Base-by-base conservation (phyloP, 2,888 invertebrate genomes). In the Laothoe populi region DNA sequence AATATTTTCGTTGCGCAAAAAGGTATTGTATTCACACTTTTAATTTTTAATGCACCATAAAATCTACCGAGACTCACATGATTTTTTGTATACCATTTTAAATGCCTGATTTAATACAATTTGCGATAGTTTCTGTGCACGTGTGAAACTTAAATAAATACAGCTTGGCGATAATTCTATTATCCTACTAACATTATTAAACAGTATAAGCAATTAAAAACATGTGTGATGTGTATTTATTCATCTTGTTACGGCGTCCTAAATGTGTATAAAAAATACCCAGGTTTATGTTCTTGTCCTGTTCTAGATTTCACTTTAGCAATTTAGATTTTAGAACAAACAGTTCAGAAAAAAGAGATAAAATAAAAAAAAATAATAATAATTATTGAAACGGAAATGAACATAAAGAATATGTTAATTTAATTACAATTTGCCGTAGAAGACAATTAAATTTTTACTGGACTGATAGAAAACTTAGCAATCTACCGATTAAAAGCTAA, bases 121-220 rank as follows among this genome's bases (percentile, higher is more conserved):
- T 48, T 49, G 31, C 49, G 31, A 31, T 49, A 53, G 35, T 53
- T 35, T 35, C 19, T 35, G 53, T 53, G 35, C 31, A 48, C 26
- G 46, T 60, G 23, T 13, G n/a, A 59, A 16, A 49, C 48, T 40
- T 40, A 60, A 48, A 46, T 59, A 59, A 59, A 49, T 45, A 24
- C n/a, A 53, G 42, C 40, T 16, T 23, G 19, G 26, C 53, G 4
- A 53, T 60, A 60, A 60, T 42, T 53, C 60, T 53, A 60, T 42
- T 49, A 60, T 42, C 42, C 60, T 21, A 60, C 53, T 60, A 40
- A 60, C 60, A 53, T 60, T 42, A 38, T 24, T 26, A 60, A 49
- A 60, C 24, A 53, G 1, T 10, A 16, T n/a, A 13, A n/a, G n/a
- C 1, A 53, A 53, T 53, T 53, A 35, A 35, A 53, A 35, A 31